Base-by-base conservation (phyloP, 2,888 invertebrate genomes). In the Anarsia innoxiella region DNA sequence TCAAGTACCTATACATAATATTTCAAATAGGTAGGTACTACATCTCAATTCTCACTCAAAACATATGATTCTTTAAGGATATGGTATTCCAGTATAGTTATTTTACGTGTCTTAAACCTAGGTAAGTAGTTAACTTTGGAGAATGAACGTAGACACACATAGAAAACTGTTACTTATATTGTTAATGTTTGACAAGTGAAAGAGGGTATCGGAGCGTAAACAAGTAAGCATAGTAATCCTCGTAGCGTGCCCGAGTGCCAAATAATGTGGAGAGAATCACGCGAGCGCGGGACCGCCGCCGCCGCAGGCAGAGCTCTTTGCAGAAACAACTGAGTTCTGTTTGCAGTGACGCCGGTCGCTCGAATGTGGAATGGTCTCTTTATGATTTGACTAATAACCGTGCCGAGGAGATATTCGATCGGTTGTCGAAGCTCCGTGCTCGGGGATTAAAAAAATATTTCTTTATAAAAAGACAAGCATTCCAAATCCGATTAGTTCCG, bases 201-300 rank as follows among this genome's bases (percentile, higher is more conserved):
- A 46, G 41, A 55, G 45, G 45, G 48, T 49, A 48, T 50, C 46
- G 47, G 50, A 52, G 52, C 49, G 44, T 49, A 51, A 55, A 53
- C 53, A 49, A 46, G 44, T 46, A 53, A 53, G 53, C 59, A 46
- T 52, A 36, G 46, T 44, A 39, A 48, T 50, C 49, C 46, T 61
- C 57, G 51, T 66, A 66, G 67, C 69, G 70, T 76, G 77, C 71
- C 64, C 61, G 59, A 60, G 72, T 75, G 71, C 59, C 50, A 59
- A 45, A 59, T 58, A 48, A 46, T 48, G 52, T 51, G 55, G 49
- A 51, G 48, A 41, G 46, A 46, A 51, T 46, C 53, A 54, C 29
- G 30, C 40, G 36, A 40, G 25, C 23, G 37, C 41, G 41, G 41
- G 44, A 12, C 27, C 6, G 28, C 12, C 35, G 40, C 45, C 40